Percentiles rank a stretch among this genome's conserved stretches.
phyloP scores from a whole-genome alignment of 2,888 invertebrate genomes.

The Drosophila birchii region DNA sequence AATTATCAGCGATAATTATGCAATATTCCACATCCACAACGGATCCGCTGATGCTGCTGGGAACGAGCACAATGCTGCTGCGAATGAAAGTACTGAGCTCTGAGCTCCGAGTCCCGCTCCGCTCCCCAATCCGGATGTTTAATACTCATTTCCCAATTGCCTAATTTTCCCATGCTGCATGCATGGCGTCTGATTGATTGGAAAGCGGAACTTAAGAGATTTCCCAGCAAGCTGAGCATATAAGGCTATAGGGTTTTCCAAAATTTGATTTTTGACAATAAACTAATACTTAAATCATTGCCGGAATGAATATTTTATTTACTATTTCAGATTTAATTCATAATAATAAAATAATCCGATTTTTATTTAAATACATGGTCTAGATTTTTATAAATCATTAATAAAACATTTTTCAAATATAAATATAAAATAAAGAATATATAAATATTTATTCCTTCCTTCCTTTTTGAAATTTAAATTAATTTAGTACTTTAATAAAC shows the following conservation, averaged over 20 bases:
- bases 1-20: constrained; percentile 78
- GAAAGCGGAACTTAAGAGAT: constrained; percentile 50
- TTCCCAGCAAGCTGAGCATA: not conserved
- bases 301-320: not conserved
- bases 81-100: constrained; percentile 37
- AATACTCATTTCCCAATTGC: constrained; percentile 72
- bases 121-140: constrained; percentile 36
- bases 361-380: not conserved
- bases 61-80: constrained; percentile 43
- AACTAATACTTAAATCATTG: not conserved
- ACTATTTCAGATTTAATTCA: not conserved
- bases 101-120: constrained; percentile 22
- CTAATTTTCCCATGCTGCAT: constrained; percentile 70
- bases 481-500: not conserved
- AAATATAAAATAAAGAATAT: too few species aligned
- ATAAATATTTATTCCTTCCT: too few species aligned
- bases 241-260: not conserved
- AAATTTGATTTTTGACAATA: not conserved
- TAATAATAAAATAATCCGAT: not conserved
- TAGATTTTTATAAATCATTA: not conserved
- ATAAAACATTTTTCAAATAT: not conserved
- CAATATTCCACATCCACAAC: constrained; percentile 56
- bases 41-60: constrained; percentile 37
- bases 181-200: constrained; percentile 75
- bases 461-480: too few species aligned